Base-by-base conservation (phyloP, 2,113 vertebrate species). In the Gavialis gangeticus region DNA sequence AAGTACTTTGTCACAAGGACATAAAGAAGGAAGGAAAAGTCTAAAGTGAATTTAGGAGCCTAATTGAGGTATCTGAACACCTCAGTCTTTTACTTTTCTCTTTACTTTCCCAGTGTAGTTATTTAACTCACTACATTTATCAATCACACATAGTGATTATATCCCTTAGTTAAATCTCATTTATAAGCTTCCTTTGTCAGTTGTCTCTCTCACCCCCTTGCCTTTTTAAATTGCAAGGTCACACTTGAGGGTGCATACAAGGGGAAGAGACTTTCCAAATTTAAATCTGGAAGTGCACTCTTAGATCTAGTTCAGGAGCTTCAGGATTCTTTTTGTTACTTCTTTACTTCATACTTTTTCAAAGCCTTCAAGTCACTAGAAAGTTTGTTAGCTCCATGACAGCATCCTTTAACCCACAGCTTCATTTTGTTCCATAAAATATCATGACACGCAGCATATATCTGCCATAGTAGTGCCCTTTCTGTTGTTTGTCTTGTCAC, bases 391-490 rank as follows among this genome's bases (percentile, higher is more conserved):
- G 34, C 85, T 85, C 30, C 24, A 56, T 28, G 66, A 63, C 71
- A 79, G 27, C 19, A 57, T 66, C 13, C 17, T 56, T 27, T 34
- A 64, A 4, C 17, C 84, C 75, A 78, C 57, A 66, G 24, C 58
- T 92, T 75, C 9, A 75, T 88, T 93, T 92, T 82, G 88, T 89
- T 76, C 30, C 87, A n/a, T 57, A 55, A 91, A n/a, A n/a, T 27
- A 59, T 37, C 37, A 91, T 85, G 64, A 79, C 24, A 62, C 22
- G 67, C 69, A 37, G 14, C 34, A n/a, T 7, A 12, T 21, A 94
- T 25, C 56, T 87, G 62, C 67, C 57, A 91, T 5, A n/a, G 6
- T 34, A 11, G 56, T 18, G 9, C 19, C 71, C 54, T 82, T 92
- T 79, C 37, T 46, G 57, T 79, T 73, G 88, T 80, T 81, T 79